A percentile compares a stretch with the other conserved stretches of the same genome.
phyloP scores from a whole-genome alignment of 2,888 invertebrate genomes.

The Watsonalla cultraria region DNA sequence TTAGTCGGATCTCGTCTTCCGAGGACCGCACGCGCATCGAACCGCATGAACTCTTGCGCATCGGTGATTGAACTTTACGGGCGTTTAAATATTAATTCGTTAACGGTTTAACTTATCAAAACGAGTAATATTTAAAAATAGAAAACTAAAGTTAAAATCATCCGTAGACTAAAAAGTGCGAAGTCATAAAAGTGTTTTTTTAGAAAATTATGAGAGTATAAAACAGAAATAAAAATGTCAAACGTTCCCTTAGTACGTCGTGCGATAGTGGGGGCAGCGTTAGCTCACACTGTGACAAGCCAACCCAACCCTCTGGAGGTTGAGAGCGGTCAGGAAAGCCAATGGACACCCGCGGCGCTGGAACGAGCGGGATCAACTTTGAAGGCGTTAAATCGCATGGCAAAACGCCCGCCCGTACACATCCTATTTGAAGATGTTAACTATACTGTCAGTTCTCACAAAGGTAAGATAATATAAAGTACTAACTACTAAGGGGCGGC shows the following conservation, averaged over 20 bases:
- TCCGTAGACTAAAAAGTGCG: background rate
- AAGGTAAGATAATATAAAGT: constrained; percentile 43
- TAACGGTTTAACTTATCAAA: background rate
- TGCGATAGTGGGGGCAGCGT: constrained; percentile 60
- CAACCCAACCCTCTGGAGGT: constrained; percentile 34
- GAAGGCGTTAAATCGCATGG: constrained; percentile 75
- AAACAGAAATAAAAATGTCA: constrained; percentile 48
- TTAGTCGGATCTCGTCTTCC: constrained; percentile 30
- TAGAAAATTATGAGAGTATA: constrained; percentile 9
- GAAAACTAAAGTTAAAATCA: background rate
- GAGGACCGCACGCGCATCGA: constrained; percentile 34
- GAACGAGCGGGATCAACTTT: constrained; percentile 71
- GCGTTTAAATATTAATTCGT: constrained; percentile 4
- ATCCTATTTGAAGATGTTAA: constrained; percentile 79
- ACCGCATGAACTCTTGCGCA: constrained; percentile 27
- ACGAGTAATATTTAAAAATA: no score
- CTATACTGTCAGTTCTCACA: constrained; percentile 70
- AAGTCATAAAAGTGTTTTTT: constrained; percentile 4
- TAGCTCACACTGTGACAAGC: constrained; percentile 40
- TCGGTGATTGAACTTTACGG: constrained; percentile 14
- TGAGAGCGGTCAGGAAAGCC: constrained; percentile 44
- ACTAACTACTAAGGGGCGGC: background rate
- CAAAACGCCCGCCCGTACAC: constrained; percentile 79
- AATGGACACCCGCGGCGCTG: constrained; percentile 71
- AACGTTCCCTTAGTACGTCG: constrained; percentile 59